phyloP scores from a whole-genome alignment of 2,113 vertebrate species.

The Myiagra hebetior region DNA sequence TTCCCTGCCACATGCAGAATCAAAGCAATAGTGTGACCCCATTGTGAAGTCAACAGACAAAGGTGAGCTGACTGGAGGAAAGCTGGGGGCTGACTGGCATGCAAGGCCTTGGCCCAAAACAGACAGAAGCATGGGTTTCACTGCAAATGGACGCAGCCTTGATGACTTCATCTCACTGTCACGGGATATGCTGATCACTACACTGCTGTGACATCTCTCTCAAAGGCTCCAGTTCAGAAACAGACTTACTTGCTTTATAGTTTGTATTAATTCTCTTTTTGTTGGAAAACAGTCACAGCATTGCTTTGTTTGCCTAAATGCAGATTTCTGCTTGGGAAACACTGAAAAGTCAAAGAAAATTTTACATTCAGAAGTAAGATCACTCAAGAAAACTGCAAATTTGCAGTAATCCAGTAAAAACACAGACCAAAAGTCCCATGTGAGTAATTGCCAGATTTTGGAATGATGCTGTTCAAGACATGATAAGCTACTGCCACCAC shows the following conservation, averaged over 20 bases:
- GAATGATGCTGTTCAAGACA: background rate
- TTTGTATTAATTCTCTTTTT: background rate
- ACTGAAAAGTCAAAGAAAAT: background rate
- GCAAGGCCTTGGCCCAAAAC: background rate
- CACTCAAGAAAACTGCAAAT: background rate
- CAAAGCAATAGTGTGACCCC: background rate
- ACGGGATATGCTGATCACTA: rapidly evolving
- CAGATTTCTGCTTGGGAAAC: background rate
- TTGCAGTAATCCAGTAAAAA: constrained; percentile 8
- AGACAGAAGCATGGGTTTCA: background rate
- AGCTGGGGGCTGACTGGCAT: background rate
- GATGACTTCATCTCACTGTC: background rate
- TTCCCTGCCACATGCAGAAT: background rate
- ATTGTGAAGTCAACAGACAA: background rate
- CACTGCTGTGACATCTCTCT: background rate
- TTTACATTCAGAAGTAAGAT: background rate
- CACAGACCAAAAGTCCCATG: background rate
- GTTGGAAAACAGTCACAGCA: background rate
- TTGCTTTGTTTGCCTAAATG: background rate
- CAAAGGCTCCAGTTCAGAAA: background rate
- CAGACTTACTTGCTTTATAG: background rate
- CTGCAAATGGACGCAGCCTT: background rate
- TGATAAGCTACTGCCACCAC: background rate
- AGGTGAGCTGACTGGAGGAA: background rate
- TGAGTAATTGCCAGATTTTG: background rate